These are phyloP conservation scores for Xestia xanthographa DNA, from an alignment of 2,888 invertebrate species.

Conservation along the genomic window DNA sequence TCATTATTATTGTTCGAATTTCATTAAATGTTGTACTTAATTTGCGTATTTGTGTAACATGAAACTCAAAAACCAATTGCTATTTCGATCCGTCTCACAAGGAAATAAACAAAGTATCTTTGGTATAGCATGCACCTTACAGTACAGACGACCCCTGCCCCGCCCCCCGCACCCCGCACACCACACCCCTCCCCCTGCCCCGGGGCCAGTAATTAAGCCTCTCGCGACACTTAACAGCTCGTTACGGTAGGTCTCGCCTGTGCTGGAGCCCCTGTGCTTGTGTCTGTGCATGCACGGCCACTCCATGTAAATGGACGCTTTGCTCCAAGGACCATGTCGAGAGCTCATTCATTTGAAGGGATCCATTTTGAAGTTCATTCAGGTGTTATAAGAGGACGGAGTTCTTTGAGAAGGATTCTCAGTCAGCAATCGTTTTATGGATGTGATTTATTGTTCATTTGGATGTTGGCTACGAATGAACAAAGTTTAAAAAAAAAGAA, in stretches of 20 bases:
- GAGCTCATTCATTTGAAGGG: conserved; percentile 28
- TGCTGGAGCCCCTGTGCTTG: conserved; percentile 4
- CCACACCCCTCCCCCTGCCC: conserved; percentile 12
- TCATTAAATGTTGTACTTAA: neutral
- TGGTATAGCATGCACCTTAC: conserved; percentile 27
- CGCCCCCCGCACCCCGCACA: neutral
- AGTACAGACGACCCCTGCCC: conserved; percentile 35
- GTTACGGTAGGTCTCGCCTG: conserved; percentile 81
- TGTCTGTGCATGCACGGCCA: conserved; percentile 22
- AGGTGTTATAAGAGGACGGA: conserved; percentile 16
- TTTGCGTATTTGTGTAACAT: neutral
- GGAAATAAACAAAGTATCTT: conserved; percentile 41
- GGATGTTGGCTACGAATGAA: neutral
- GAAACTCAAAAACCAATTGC: conserved; percentile 8
- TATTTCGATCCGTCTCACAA: conserved; percentile 15
- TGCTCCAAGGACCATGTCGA: conserved; percentile 9
- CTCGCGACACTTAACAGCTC: conserved; percentile 79
- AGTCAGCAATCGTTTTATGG: neutral
- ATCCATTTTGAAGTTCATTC: conserved; percentile 35
- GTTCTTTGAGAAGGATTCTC: neutral
- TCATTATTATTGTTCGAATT: neutral
- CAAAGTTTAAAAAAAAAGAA: neutral
- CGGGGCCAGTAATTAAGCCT: conserved; percentile 76
- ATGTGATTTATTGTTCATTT: conserved; percentile 1
- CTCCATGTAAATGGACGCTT: conserved; percentile 49